Conservation (phyloP, 2,888 invertebrate species). For the Metopia argyrocephala region DNA sequence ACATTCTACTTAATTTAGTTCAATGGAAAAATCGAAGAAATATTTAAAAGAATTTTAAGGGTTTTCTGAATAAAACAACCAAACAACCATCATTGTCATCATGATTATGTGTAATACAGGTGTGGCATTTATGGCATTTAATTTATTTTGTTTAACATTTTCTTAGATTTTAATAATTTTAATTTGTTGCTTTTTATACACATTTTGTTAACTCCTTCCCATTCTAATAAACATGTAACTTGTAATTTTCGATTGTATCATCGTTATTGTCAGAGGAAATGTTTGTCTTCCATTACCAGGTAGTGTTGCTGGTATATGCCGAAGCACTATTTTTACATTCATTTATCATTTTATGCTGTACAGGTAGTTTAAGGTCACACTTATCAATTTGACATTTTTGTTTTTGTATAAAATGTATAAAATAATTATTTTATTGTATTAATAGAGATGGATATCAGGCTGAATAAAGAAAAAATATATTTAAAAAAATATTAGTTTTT, state of each 20-base stretch:
- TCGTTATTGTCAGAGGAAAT: neutral
- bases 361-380: neutral
- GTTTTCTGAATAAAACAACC: neutral
- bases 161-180: slow-evolving; percentile 19
- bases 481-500: neutral
- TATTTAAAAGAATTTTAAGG: neutral
- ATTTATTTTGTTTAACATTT: neutral
- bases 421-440: slow-evolving; percentile 3
- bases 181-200: neutral
- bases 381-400: slow-evolving; percentile 44
- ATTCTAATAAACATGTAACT: neutral
- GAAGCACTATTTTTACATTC: neutral
- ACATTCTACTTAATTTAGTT: slow-evolving; percentile 12
- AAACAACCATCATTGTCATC: neutral
- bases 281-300: neutral
- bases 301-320: neutral
- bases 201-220: neutral
- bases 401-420: slow-evolving; percentile 30
- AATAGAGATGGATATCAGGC: neutral
- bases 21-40: neutral
- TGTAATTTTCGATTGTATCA: slow-evolving; percentile 11
- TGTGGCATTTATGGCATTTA: neutral
- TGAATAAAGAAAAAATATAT: slow-evolving; percentile 3
- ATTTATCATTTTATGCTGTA: slow-evolving; percentile 17
- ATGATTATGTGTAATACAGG: neutral